These are phyloP conservation scores for Eristalis intricaria DNA, from an alignment of 2,888 invertebrate genomes.

Conservation along the genomic window DNA sequence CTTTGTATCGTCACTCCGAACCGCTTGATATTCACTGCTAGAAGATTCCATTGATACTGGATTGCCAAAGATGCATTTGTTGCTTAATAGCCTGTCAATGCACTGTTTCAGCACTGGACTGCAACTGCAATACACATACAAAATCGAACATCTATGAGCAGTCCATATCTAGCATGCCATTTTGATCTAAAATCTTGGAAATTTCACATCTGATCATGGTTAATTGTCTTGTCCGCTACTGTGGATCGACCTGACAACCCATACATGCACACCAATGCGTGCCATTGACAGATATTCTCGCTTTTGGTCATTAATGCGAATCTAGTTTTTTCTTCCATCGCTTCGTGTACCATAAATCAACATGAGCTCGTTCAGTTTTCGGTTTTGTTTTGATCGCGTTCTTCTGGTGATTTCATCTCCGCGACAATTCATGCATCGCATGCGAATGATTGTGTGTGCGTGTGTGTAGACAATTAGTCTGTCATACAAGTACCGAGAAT, in stretches of 20 bases:
- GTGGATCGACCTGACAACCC: neutral
- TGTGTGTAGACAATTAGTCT: neutral
- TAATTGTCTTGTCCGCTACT: constrained; percentile 10
- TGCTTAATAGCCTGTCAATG: neutral
- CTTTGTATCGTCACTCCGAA: neutral
- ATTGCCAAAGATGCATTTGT: neutral
- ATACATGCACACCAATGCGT: neutral
- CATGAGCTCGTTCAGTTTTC: neutral
- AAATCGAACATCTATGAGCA: neutral
- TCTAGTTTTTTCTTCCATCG: neutral
- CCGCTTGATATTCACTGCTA: neutral
- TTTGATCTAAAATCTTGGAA: neutral
- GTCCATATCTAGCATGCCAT: neutral
- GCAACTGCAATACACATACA: neutral
- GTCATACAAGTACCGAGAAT: too few relatives aligned
- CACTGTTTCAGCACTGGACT: neutral
- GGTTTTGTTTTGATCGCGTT: constrained; percentile 18
- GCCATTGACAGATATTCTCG: neutral
- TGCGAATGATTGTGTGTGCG: neutral
- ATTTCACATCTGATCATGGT: neutral
- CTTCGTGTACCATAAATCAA: constrained; percentile 4
- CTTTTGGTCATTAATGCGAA: neutral
- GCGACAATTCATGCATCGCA: neutral
- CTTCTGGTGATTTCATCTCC: constrained; percentile 3
- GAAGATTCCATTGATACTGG: neutral